Percentiles rank a stretch among this genome's conserved stretches.
These are phyloP conservation scores for Scelioninae gen. 2 DNA, from an alignment of 2,888 invertebrate genomes.

Conservation along the genomic window DNA sequence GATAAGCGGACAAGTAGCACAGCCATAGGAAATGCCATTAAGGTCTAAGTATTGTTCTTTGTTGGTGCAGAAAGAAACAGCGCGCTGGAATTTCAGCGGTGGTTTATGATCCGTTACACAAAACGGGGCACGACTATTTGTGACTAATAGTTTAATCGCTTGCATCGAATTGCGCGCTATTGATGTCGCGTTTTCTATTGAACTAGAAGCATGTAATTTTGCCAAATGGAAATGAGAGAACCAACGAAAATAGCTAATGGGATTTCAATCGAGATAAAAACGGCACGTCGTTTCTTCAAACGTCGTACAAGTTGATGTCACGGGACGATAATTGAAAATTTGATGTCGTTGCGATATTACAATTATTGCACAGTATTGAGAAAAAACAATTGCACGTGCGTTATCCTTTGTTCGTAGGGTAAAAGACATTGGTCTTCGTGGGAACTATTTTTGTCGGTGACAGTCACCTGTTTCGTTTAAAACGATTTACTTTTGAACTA, in stretches of 20 bases:
- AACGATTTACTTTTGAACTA: no score
- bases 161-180: slow-evolving; percentile 36
- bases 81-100: slow-evolving; percentile 47
- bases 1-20: no score
- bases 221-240: slow-evolving; percentile 20
- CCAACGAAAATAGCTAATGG: slow-evolving; percentile 3
- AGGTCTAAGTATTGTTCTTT: slow-evolving; percentile 48
- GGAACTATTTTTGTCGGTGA: no score
- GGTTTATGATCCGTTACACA: slow-evolving; percentile 53
- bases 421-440: no score
- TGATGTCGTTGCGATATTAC: no score
- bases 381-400: no score
- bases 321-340: no score
- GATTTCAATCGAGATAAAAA: background rate
- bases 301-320: no score
- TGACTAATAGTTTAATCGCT: slow-evolving; percentile 51
- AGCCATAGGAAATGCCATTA: slow-evolving; percentile 44
- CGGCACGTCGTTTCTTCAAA: slow-evolving; percentile 62
- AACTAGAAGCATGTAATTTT: slow-evolving; percentile 3
- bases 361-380: no score
- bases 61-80: slow-evolving; percentile 50
- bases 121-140: slow-evolving; percentile 40
- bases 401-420: no score
- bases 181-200: slow-evolving; percentile 32
- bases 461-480: no score